These are phyloP conservation scores for Melanerpes aurifrons DNA, from an alignment of 2,113 vertebrate genomes.

Conservation along the genomic window DNA sequence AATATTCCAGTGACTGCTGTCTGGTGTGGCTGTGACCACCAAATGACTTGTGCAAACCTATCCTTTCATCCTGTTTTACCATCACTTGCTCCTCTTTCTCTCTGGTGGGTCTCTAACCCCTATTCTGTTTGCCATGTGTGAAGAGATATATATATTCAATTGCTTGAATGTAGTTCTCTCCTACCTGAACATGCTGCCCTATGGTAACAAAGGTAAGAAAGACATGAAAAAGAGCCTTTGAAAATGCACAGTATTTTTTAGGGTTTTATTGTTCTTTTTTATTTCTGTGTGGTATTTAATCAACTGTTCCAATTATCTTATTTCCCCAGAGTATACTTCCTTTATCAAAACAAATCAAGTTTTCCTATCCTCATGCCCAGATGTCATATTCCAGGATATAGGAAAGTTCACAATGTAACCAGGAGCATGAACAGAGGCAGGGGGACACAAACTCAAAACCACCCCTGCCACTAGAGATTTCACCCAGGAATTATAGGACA, in stretches of 20 bases:
- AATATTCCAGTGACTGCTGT: not conserved
- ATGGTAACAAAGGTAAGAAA: not conserved
- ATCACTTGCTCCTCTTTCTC: not conserved
- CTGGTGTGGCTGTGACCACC: not conserved
- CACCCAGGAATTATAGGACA: not conserved
- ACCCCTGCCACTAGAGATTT: not conserved
- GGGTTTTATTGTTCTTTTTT: rapidly evolving
- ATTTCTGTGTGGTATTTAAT: not conserved
- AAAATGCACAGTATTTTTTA: not conserved
- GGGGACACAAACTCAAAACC: not conserved
- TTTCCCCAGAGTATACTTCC: not conserved
- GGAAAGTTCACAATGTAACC: not conserved
- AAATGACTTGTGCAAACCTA: not conserved
- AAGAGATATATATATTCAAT: not conserved
- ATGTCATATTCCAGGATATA: not conserved
- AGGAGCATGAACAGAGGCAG: not conserved
- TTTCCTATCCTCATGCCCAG: not conserved
- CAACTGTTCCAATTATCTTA: not conserved
- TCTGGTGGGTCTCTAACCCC: not conserved
- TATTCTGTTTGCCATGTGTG: not conserved
- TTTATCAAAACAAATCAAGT: not conserved
- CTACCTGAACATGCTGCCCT: not conserved
- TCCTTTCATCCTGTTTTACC: not conserved
- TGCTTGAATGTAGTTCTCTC: not conserved
- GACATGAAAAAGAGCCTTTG: not conserved